A percentile compares a stretch with the other conserved stretches of the same genome.
Conservation (phyloP, 1,140 invertebrate genomes). For the Thrips palmi region DNA sequence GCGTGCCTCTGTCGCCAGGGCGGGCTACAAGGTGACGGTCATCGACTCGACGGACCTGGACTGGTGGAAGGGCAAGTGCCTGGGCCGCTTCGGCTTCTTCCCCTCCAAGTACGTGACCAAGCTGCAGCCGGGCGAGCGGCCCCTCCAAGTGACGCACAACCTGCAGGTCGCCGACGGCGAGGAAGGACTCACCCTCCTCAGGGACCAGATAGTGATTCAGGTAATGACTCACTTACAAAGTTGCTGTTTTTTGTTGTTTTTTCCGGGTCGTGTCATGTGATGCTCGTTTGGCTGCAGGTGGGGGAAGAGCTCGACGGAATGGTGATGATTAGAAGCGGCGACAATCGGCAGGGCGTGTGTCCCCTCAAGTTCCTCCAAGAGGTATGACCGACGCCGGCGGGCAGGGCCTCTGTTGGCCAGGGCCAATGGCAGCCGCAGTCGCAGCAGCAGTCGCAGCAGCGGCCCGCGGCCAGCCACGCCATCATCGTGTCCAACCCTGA, state of each 20-base stretch:
- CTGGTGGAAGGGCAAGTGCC: constrained; percentile 94
- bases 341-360: constrained; percentile 67
- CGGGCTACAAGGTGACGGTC: constrained; percentile 87
- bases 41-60: constrained; percentile 86
- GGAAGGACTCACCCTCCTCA: constrained; percentile 35
- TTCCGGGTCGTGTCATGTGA: constrained; percentile 38
- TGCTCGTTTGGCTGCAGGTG: constrained; percentile 46
- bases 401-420: constrained; percentile 23
- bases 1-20: constrained; percentile 28
- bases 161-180: constrained; percentile 44
- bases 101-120: constrained; percentile 87
- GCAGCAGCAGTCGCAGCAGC: constrained; percentile 5
- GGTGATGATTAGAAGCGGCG: constrained; percentile 77
- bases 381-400: constrained; percentile 55
- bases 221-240: background rate
- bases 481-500: background rate
- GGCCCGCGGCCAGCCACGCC: background rate
- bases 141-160: constrained; percentile 62
- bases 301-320: constrained; percentile 82
- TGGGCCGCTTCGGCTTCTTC: constrained; percentile 81
- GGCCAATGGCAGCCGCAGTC: constrained; percentile 13
- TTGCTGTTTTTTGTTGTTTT: constrained; percentile 9
- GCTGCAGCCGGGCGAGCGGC: constrained; percentile 71
- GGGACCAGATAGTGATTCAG: constrained; percentile 38
- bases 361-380: constrained; percentile 68